Base-by-base conservation (phyloP, 1,140 invertebrate species). In the Eulimnadia texana region DNA sequence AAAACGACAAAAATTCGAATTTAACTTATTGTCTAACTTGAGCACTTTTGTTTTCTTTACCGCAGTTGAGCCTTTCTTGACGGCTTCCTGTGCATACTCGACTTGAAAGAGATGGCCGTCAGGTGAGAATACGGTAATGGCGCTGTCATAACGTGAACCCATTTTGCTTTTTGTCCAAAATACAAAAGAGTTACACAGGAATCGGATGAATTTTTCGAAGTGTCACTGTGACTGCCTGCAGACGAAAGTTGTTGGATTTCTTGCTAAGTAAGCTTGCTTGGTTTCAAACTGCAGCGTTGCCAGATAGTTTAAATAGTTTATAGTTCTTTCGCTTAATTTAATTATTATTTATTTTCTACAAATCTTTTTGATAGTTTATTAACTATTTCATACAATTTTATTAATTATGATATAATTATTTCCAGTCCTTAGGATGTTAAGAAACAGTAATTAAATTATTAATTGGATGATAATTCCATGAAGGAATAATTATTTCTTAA, bases 61-160 rank as follows among this genome's bases (percentile, higher is more conserved):
- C 67, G 95, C 95, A 57, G 96, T 99, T 6, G 95, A 98, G 64
- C 97, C 97, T 76, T 99, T 99, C 68, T 96, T 88, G 2, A 99
- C 97, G 51, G 97, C 97, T 82, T 99, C 97, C 75, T 99, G 97
- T 16, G 97, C 97, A 78, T 99, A 99, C 83, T 99, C 97, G 13
- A 99, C 97, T 80, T 99, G 97, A 68, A 99, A 86, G 58, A 99
- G 81, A 81, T 99, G 97, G 16, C 97, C 97, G 77, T 99, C 97
- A 3, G 97, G 97, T 3, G 96, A 99, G 78, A 99, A 99, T 67
- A 99, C 96, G 63, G 97, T 99, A 70, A 99, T 99, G 67, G 97
- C 97, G 74, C 96, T 81, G 78, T 99, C 97, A 76, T 99, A 99
- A 52, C 60, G 51, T 33, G 58, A 61, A 55, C 60, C 53, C 60